Conservation (phyloP, 2,888 invertebrate species). For the Chymomyza fuscimana region DNA sequence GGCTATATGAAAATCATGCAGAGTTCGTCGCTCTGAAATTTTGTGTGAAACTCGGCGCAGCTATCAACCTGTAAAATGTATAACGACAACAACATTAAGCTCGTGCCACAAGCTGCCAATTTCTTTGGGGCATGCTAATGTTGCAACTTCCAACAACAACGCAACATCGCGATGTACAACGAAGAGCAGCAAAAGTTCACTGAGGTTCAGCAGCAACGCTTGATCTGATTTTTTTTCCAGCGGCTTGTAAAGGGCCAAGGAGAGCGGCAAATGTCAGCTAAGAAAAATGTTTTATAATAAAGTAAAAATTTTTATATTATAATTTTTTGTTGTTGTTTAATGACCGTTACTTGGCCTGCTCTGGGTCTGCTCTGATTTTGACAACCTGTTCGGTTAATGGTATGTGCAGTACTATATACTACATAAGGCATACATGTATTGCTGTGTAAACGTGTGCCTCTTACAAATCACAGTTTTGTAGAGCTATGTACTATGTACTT, state of each 20-base stretch:
- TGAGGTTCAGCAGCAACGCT: slow-evolving; percentile 52
- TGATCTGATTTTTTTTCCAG: slow-evolving; percentile 56
- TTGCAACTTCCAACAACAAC: slow-evolving; percentile 60
- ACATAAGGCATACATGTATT: background rate
- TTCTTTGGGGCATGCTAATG: slow-evolving; percentile 33
- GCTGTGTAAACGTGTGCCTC: background rate
- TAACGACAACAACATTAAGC: slow-evolving; percentile 69
- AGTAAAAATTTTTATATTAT: slow-evolving; percentile 48
- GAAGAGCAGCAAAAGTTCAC: slow-evolving; percentile 52
- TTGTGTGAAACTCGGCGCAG: background rate
- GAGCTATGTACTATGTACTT: slow-evolving; percentile 30
- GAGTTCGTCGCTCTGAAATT: background rate
- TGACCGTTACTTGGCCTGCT: background rate
- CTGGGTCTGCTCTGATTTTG: slow-evolving; percentile 27
- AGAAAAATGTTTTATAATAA: slow-evolving; percentile 34
- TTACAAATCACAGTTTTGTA: slow-evolving; percentile 6
- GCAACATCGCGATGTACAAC: slow-evolving; percentile 56
- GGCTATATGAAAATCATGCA: background rate
- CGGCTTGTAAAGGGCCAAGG: background rate
- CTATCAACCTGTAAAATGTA: slow-evolving; percentile 69
- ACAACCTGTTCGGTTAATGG: slow-evolving; percentile 45
- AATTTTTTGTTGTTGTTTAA: slow-evolving; percentile 36
- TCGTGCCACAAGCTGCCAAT: slow-evolving; percentile 65
- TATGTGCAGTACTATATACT: slow-evolving; percentile 31
- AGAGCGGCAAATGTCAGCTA: background rate